Percentiles rank a stretch among this genome's conserved stretches.
Evolutionary conservation across 1,140 invertebrate species (phyloP).

Genomic region (Drosophila sechellia): DNA sequence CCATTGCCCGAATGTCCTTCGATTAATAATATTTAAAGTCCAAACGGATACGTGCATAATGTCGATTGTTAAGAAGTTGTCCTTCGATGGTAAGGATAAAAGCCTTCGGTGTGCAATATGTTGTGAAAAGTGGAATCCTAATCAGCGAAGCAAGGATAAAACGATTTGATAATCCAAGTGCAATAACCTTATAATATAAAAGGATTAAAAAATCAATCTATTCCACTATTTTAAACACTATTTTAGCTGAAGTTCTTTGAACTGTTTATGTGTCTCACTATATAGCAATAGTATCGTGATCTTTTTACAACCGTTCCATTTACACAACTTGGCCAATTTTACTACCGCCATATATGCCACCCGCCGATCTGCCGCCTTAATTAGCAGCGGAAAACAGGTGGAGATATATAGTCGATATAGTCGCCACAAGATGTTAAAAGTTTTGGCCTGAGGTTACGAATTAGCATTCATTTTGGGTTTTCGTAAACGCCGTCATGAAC

Average conservation of each 20-base stretch:
- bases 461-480: slow-evolving; percentile 43
- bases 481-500: slow-evolving; percentile 25
- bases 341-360: slow-evolving; percentile 21
- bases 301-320: slow-evolving; percentile 9
- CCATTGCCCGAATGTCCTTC: slow-evolving; percentile 5
- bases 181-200: background rate
- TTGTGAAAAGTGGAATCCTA: background rate
- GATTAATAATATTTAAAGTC: background rate
- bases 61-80: slow-evolving; percentile 63
- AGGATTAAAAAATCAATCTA: too few species aligned
- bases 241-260: background rate
- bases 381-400: slow-evolving; percentile 22
- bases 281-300: slow-evolving; percentile 1
- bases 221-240: too few species aligned
- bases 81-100: slow-evolving; percentile 69
- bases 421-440: slow-evolving; percentile 12
- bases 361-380: slow-evolving; percentile 21
- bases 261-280: background rate
- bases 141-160: background rate
- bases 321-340: slow-evolving; percentile 13
- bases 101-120: background rate
- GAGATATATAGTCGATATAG: background rate
- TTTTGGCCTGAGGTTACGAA: slow-evolving; percentile 32
- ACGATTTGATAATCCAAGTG: background rate
- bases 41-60: slow-evolving; percentile 36